A percentile compares a stretch with the other conserved stretches of the same genome.
These are phyloP conservation scores for Parnassius smintheus DNA, from an alignment of 2,888 invertebrate genomes.

Conservation along the genomic window DNA sequence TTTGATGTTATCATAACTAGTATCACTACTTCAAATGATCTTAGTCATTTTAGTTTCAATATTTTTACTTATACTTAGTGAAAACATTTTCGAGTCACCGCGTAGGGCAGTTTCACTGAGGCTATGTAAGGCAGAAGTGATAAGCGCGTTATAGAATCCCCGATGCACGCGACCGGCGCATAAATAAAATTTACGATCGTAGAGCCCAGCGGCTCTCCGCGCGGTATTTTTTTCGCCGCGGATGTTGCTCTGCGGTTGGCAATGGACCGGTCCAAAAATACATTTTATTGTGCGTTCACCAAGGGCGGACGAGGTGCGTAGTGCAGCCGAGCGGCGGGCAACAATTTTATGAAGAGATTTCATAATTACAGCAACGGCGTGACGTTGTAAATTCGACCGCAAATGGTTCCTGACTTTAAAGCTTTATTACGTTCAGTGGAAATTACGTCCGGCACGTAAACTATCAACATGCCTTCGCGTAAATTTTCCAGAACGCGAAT, in stretches of 20 bases:
- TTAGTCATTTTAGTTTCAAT: no score
- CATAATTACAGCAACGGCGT: conserved; percentile 51
- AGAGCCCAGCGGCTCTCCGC: conserved; percentile 48
- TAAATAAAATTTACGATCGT: conserved; percentile 52
- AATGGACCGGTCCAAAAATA: conserved; percentile 75
- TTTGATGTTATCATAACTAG: no score
- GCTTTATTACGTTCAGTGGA: conserved; percentile 38
- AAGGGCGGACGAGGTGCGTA: conserved; percentile 60
- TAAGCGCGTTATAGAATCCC: conserved; percentile 43
- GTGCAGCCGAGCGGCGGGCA: conserved; percentile 33
- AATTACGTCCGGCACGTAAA: conserved; percentile 15
- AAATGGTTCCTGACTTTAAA: conserved; percentile 47
- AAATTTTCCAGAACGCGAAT: conserved; percentile 6
- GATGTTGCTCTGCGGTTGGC: conserved; percentile 70
- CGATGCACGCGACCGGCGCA: conserved; percentile 39
- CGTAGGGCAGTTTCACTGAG: no score
- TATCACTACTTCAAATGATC: no score
- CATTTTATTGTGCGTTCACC: conserved; percentile 73
- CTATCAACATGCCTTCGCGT: neutral
- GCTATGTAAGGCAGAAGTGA: neutral
- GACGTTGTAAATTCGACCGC: conserved; percentile 57
- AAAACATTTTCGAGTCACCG: no score
- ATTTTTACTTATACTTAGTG: no score
- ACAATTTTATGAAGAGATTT: conserved; percentile 58
- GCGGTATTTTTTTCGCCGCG: conserved; percentile 61